A percentile compares a stretch with the other conserved stretches of the same genome.
These are phyloP conservation scores for Ctenodactylus gundi DNA, from an alignment of 2,113 vertebrate species.

Conservation along the genomic window DNA sequence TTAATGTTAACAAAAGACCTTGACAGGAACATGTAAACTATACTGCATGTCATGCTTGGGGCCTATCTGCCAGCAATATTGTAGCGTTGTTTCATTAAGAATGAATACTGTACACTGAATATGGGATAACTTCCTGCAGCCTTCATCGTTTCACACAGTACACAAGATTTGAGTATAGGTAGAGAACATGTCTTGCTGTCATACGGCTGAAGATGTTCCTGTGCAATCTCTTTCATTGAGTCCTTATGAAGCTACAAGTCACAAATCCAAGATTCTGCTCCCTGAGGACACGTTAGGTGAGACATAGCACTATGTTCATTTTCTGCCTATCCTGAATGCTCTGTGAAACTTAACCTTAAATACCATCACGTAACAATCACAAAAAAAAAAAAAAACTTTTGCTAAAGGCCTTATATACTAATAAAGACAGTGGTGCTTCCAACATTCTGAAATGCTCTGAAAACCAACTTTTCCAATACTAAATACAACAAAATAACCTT, in stretches of 20 bases:
- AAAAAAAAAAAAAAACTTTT: conserved; percentile 91
- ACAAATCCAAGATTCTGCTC: conserved; percentile 88
- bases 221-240: conserved; percentile 86
- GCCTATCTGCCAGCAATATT: conserved; percentile 88
- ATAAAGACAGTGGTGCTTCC: conserved; percentile 93
- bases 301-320: conserved; percentile 85
- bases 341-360: conserved; percentile 91
- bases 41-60: conserved; percentile 85
- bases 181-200: conserved; percentile 83
- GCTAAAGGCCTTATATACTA: conserved; percentile 94
- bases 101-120: conserved; percentile 87
- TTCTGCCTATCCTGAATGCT: conserved; percentile 90
- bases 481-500: conserved; percentile 98
- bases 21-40: conserved; percentile 87
- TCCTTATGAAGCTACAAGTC: conserved; percentile 90
- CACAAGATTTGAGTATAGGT: conserved; percentile 80
- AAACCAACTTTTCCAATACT: conserved; percentile 94
- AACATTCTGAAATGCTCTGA: conserved; percentile 95
- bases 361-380: conserved; percentile 91
- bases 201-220: conserved; percentile 80
- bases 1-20: conserved; percentile 87
- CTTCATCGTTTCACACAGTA: conserved; percentile 86
- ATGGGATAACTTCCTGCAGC: conserved; percentile 87
- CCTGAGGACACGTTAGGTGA: conserved; percentile 90
- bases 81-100: conserved; percentile 81